Evolutionary conservation across 1,140 invertebrate genomes (phyloP).

Genomic region (Bicyclus anynana): DNA sequence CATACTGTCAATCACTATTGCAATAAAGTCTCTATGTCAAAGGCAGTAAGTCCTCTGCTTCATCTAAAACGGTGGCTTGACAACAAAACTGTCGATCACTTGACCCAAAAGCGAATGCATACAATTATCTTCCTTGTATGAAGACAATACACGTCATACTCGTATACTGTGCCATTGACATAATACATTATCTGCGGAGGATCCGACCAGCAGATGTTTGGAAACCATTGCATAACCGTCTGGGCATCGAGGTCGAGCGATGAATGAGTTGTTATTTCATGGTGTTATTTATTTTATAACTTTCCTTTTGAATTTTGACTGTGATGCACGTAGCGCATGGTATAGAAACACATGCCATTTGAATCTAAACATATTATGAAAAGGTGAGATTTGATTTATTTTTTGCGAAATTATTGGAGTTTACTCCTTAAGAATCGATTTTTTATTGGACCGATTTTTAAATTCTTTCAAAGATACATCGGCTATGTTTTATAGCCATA

Average conservation of each 20-base stretch:
- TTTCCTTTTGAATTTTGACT: background rate
- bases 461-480: too few relatives aligned
- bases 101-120: background rate
- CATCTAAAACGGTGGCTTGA: background rate
- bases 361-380: too few relatives aligned
- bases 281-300: background rate
- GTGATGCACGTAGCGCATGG: too few relatives aligned
- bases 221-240: constrained; percentile 12
- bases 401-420: too few relatives aligned
- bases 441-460: too few relatives aligned
- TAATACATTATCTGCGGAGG: background rate
- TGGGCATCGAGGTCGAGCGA: constrained; percentile 6
- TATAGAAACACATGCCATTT: too few relatives aligned
- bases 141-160: constrained; percentile 3
- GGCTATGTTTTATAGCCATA: too few relatives aligned
- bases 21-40: background rate
- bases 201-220: constrained; percentile 16
- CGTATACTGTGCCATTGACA: constrained; percentile 4
- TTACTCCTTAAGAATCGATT: too few relatives aligned
- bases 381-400: too few relatives aligned
- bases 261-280: background rate
- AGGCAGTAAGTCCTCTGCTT: background rate
- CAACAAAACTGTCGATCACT: background rate
- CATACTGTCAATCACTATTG: background rate
- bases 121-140: constrained; percentile 7